Evolutionary conservation across 2,797 vertebrate species (phyloP), one percentile per base, ranked within the genome.

Genomic region (Zalophus californianus): DNA sequence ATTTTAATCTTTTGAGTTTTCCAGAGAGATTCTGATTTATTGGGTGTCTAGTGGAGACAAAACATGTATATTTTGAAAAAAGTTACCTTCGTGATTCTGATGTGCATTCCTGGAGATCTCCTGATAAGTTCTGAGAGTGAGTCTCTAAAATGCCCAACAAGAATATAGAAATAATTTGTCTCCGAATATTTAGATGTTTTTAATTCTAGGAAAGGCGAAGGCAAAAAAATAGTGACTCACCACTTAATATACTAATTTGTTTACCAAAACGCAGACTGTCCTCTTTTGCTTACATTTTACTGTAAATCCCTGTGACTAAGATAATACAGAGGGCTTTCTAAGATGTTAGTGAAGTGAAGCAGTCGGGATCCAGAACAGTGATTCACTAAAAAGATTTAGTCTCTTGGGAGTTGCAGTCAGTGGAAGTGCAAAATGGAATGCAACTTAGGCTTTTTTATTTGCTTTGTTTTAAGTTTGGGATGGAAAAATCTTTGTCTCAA

Each of bases 161-260:
- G 58, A 91, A 86, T 94, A 75, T 72, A 80, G 52, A 84, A 95
- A 95, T 94, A 86, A 89, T 90, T 91, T 86, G 14, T 85, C 38
- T 96, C 48, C 56, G 38, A 94, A 48, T 91, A 54, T 73, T 94
- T 97, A 93, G 23, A n/a, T 96, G n/a, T 54, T 91, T 96, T 94
- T 73, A 86, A 79, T 88, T 72, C 41, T 79, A 88, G 92, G 89
- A 92, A 90, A 86, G 52, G 23, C 29, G 73, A 66, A 77, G 20
- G 16, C 35, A 6, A 80, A 79, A 75, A 90, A 86, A 72, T 29
- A 80, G 9, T 60, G 7, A 90, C 50, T 48, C 44, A 38, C 50
- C 23, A 50, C 44, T 91, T 66, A 90, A 35, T 58, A 29, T 56
- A 73, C 15, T 90, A 72, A 41, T 86, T 91, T 52, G 9, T 70